These are phyloP conservation scores for Dipodomys ordii DNA, from an alignment of 2,113 vertebrate species.

Conservation along the genomic window DNA sequence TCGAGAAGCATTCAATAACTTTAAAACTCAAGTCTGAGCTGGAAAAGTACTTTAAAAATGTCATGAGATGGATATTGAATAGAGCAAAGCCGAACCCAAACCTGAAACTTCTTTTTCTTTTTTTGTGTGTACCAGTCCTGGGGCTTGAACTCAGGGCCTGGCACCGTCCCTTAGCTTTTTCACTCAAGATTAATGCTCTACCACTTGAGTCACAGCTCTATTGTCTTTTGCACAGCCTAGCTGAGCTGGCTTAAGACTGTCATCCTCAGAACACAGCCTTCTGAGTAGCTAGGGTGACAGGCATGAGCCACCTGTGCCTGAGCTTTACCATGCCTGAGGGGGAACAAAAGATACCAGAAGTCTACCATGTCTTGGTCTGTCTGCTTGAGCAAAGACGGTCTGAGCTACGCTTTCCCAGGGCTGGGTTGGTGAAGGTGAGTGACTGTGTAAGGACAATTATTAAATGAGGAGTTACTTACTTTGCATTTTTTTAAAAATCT, in stretches of 20 bases:
- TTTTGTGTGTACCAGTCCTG: not conserved
- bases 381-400: not conserved
- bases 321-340: not conserved
- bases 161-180: too few species aligned
- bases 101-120: too few species aligned
- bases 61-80: not conserved
- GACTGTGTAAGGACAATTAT: slow-evolving; percentile 72
- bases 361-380: too few species aligned
- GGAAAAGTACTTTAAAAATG: not conserved
- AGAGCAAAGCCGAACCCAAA: not conserved
- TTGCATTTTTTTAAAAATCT: not conserved
- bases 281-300: too few species aligned
- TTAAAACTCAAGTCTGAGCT: slow-evolving; percentile 31
- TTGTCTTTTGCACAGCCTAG: too few species aligned
- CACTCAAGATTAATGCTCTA: too few species aligned
- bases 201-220: too few species aligned
- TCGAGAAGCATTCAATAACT: slow-evolving; percentile 11
- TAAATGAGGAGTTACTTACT: slow-evolving; percentile 76
- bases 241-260: too few species aligned
- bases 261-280: too few species aligned
- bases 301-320: too few species aligned
- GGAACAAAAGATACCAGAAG: too few species aligned
- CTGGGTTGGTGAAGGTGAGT: not conserved
- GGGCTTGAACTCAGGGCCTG: too few species aligned
- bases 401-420: not conserved